Conservation (phyloP, 2,113 vertebrate genomes). For the Gambusia holbrooki region DNA sequence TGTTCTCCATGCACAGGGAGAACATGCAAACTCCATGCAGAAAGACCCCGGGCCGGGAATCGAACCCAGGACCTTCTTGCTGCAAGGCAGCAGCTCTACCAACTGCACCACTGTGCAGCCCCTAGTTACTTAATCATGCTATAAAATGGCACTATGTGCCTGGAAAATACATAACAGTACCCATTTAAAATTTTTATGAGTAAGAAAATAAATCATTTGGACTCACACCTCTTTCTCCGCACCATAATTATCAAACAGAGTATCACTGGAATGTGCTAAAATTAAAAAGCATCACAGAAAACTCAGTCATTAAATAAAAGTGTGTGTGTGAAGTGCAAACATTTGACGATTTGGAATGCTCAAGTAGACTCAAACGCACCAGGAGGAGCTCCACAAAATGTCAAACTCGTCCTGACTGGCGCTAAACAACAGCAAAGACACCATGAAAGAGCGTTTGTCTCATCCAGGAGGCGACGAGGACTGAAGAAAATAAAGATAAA, state of each 20-base stretch:
- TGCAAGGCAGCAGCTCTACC: too few species aligned
- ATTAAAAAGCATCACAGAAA: neutral
- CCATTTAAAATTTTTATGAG: too few species aligned
- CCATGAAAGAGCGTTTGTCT: slow-evolving; percentile 55
- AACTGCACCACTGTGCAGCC: too few species aligned
- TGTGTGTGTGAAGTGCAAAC: neutral
- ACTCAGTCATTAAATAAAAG: neutral
- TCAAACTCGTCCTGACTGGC: slow-evolving; percentile 26
- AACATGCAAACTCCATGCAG: too few species aligned
- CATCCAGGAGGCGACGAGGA: slow-evolving; percentile 30
- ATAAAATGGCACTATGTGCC: too few species aligned
- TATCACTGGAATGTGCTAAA: neutral
- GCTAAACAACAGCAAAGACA: slow-evolving; percentile 43
- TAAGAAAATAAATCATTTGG: too few species aligned
- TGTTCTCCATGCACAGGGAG: too few species aligned
- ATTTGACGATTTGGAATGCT: neutral
- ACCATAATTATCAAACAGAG: neutral
- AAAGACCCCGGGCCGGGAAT: too few species aligned
- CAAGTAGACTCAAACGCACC: neutral
- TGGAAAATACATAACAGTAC: too few species aligned
- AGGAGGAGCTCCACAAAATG: slow-evolving; percentile 2
- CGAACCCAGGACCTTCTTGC: too few species aligned
- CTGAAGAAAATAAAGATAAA: slow-evolving; percentile 35
- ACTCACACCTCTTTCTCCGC: too few species aligned
- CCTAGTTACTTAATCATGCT: too few species aligned